Percentiles rank a stretch among this genome's conserved stretches.
These are phyloP conservation scores for Aporophyla nigra DNA, from an alignment of 2,888 invertebrate species.

Conservation along the genomic window DNA sequence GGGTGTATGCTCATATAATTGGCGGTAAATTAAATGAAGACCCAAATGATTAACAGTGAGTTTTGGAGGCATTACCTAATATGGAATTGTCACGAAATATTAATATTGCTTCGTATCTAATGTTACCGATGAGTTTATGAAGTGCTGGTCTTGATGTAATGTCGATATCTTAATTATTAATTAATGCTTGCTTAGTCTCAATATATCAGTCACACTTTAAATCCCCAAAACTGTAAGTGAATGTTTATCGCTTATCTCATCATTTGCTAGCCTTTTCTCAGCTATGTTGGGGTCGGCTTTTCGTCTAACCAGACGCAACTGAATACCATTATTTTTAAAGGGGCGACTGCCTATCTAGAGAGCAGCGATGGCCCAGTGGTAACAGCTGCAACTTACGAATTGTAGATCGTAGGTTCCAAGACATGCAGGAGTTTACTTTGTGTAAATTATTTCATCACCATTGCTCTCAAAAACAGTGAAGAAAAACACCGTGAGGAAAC, in stretches of 20 bases:
- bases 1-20: conserved; percentile 1
- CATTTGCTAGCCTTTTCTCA: too few species aligned
- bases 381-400: too few species aligned
- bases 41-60: conserved; percentile 64
- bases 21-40: conserved; percentile 36
- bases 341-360: too few species aligned
- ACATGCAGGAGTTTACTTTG: too few species aligned
- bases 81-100: conserved; percentile 75
- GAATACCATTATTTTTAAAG: too few species aligned
- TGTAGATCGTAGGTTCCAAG: too few species aligned
- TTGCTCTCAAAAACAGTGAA: too few species aligned
- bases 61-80: conserved; percentile 70
- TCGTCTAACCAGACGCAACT: too few species aligned
- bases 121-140: conserved; percentile 57
- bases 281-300: too few species aligned
- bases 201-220: conserved; percentile 9
- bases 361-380: too few species aligned
- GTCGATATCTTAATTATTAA: conserved; percentile 51
- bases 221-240: neutral
- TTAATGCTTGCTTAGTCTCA: conserved; percentile 14
- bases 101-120: conserved; percentile 57
- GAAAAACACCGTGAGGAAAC: too few species aligned
- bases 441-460: too few species aligned
- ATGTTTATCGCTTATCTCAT: neutral
- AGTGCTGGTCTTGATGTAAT: conserved; percentile 40